Conservation (phyloP, 2,888 invertebrate genomes). For the Oscheius sp. region DNA sequence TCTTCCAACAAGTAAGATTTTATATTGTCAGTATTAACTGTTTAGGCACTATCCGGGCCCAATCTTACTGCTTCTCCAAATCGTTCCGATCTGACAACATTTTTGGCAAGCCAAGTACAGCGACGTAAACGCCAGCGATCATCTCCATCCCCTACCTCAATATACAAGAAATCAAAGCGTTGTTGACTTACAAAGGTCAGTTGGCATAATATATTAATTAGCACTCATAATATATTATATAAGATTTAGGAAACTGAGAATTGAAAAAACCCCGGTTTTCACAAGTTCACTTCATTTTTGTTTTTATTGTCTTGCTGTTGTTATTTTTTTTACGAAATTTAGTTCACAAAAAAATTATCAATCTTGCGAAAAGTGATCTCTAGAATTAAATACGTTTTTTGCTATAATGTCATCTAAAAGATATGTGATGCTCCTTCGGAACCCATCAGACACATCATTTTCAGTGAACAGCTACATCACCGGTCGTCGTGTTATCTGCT, state of each 20-base stretch:
- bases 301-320: no score
- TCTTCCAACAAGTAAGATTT: slow-evolving; percentile 61
- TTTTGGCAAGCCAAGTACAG: slow-evolving; percentile 55
- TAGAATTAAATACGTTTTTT: no score
- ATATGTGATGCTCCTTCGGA: no score
- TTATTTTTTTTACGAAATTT: no score
- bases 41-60: slow-evolving; percentile 23
- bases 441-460: no score
- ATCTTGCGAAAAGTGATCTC: no score
- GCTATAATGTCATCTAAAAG: background rate
- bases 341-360: no score
- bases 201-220: background rate
- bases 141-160: slow-evolving; percentile 45
- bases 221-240: background rate
- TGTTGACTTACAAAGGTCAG: background rate
- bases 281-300: no score
- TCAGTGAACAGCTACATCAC: no score
- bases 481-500: slow-evolving; percentile 11
- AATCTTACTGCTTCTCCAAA: slow-evolving; percentile 35
- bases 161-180: slow-evolving; percentile 41
- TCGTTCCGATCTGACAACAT: slow-evolving; percentile 50
- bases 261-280: no score
- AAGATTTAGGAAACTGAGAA: no score
- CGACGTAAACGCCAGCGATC: slow-evolving; percentile 63
- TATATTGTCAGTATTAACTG: background rate